A percentile compares a stretch with the other conserved stretches of the same genome.
phyloP scores from a whole-genome alignment of 2,888 invertebrate species.

The Tanypteryx hageni region DNA sequence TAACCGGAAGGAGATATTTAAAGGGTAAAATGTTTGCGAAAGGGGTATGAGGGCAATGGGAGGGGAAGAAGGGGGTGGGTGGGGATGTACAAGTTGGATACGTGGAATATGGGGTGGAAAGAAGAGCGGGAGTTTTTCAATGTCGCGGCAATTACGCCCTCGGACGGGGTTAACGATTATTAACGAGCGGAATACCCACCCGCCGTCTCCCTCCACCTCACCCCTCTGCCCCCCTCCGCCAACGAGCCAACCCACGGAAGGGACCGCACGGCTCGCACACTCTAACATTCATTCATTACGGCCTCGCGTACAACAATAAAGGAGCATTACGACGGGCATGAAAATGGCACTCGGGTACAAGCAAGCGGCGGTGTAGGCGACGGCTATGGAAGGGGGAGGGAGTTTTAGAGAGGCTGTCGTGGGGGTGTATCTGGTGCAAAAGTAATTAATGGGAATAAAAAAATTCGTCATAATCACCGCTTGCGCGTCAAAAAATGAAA shows the following conservation, averaged over 20 bases:
- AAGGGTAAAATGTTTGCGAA: background rate
- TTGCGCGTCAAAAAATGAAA: conserved; percentile 52
- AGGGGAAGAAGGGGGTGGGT: too few relatives aligned
- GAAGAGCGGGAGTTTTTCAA: conserved; percentile 50
- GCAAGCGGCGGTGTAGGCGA: background rate
- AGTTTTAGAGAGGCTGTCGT: background rate
- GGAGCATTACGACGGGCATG: background rate
- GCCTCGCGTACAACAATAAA: background rate
- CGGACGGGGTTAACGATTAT: conserved; percentile 41
- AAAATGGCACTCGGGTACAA: background rate
- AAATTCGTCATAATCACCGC: conserved; percentile 48
- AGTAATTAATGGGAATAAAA: conserved; percentile 41
- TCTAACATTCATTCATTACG: conserved; percentile 9
- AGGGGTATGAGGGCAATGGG: background rate
- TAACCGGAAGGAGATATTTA: background rate
- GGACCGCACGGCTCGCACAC: background rate
- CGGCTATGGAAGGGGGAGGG: background rate
- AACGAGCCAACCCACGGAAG: background rate
- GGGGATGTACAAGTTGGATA: background rate
- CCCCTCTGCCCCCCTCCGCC: background rate
- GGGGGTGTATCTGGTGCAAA: background rate
- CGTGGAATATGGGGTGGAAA: background rate
- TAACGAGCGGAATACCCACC: conserved; percentile 10
- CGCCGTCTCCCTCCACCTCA: background rate
- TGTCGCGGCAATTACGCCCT: conserved; percentile 45